These are phyloP conservation scores for Drosophila athabasca DNA, from an alignment of 1,140 invertebrate species.

Conservation along the genomic window DNA sequence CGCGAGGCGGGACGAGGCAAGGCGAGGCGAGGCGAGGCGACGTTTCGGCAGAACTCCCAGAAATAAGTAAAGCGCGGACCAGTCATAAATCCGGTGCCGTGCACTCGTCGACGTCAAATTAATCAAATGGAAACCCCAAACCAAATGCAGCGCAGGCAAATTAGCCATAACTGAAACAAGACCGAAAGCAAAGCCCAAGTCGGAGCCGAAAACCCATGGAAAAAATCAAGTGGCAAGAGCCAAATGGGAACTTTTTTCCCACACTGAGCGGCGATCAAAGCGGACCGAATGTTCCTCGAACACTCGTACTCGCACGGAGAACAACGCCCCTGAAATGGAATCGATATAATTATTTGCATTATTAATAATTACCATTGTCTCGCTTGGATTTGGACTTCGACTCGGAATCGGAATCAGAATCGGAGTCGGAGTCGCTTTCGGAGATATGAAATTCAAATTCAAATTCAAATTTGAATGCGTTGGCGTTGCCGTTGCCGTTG, in stretches of 20 bases:
- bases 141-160: conserved; percentile 73
- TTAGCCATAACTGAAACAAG: conserved; percentile 47
- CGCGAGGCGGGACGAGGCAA: no score
- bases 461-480: conserved; percentile 52
- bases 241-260: conserved; percentile 75
- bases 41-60: no score
- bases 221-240: conserved; percentile 65
- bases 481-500: conserved; percentile 51
- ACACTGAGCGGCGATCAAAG: conserved; percentile 68
- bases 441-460: conserved; percentile 50
- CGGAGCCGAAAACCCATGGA: conserved; percentile 19
- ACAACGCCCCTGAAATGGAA: conserved; percentile 77
- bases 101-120: conserved; percentile 78
- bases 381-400: conserved; percentile 43
- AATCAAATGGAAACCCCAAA: conserved; percentile 60
- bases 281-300: conserved; percentile 34
- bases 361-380: conserved; percentile 81
- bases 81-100: conserved; percentile 68
- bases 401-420: conserved; percentile 26
- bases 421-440: conserved; percentile 6
- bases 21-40: no score
- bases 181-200: conserved; percentile 3
- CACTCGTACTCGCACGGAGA: not conserved
- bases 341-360: conserved; percentile 82
- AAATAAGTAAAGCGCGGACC: conserved; percentile 36